Evolutionary conservation across 2,888 invertebrate genomes (phyloP), one percentile per base, ranked within the genome.

Genomic region (Drosophila planitibia): DNA sequence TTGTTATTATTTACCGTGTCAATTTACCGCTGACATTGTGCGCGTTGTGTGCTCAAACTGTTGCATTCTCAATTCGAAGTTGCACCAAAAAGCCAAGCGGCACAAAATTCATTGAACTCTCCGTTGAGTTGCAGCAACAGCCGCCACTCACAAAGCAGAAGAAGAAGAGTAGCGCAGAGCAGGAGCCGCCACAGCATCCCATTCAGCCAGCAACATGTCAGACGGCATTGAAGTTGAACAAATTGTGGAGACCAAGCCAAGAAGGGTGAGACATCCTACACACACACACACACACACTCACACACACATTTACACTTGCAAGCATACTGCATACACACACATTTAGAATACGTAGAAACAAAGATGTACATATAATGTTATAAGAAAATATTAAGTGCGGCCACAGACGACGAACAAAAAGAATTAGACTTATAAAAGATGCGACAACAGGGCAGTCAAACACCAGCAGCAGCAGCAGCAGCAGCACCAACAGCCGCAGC

Each of bases 201-300:
- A 69, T 69, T 69, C 69, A 66, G 74, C 64, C 69, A 79, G 69
- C 78, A 90, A 72, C 79, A 92, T 92, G 92, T 92, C 92, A 86
- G 95, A 95, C 93, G 95, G 95, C 91, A 94, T 95, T 93, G 95
- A 95, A 94, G 95, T 95, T 93, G 95, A 95, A 91, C 95, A 94
- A 93, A 89, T 92, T 85, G 89, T 91, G 70, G 95, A 95, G 92
- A 95, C 95, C 93, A 95, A 95, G 86, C 95, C 95, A 70, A 94
- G 94, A 94, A 95, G 95, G 95, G 95, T 95, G 93, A 95, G 94
- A 81, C 65, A 70, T 54, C 47, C 47, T 47, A 79, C 73, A 69
- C 59, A 65, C 30, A 61, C 22, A 22, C 22, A 22, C 22, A 22
- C 53, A 63, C 52, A 77, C 25, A 4, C 22, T 3, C 66, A 61